Base-by-base conservation (phyloP, 2,797 vertebrate genomes). In the Coreius guichenoti region DNA sequence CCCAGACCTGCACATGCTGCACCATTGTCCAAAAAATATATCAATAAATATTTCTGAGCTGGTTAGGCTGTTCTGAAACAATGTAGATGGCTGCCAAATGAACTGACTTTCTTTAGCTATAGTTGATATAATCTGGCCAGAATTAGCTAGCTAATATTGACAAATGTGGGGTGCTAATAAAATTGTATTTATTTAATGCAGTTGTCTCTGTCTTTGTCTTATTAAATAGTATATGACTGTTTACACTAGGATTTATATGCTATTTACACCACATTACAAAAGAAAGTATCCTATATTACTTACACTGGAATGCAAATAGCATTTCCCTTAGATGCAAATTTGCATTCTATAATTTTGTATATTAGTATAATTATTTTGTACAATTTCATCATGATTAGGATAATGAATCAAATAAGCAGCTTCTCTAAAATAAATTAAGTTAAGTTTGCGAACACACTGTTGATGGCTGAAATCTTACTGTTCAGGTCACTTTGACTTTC, bases 401-500 rank as follows among this genome's bases (percentile, higher is more conserved):
- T 23, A 36, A 36, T 33, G 29, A 36, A 36, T n/a, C 29, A 76
- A 76, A 76, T 14, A 75, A 31, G 19, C 47, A 75, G 47, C 19
- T 33, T 33, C 12, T 12, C 21, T 23, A 16, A 2, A 39, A 78
- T 3, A 47, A 21, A 21, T 2, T 1, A 26, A 75, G 16, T 67
- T 76, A 65, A 29, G 21, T 54, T 67, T 36, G 26, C 5, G 2
- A 65, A 65, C 49, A 81, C 31, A 29, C 26, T 14, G 26, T 39
- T 26, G 49, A 61, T 29, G 67, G 45, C 33, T 56, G n/a, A 39
- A 36, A 75, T 84, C 63, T 58, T 36, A 23, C 7, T 14, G n/a
- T 70, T 45, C n/a, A 26, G 82, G 47, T 83, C 82, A 56, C 58
- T 63, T 33, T 75, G 70, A 84, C 74, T 58, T 78, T 77, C 19